Conservation (phyloP, 2,113 vertebrate genomes). For the Paratilapia polleni region DNA sequence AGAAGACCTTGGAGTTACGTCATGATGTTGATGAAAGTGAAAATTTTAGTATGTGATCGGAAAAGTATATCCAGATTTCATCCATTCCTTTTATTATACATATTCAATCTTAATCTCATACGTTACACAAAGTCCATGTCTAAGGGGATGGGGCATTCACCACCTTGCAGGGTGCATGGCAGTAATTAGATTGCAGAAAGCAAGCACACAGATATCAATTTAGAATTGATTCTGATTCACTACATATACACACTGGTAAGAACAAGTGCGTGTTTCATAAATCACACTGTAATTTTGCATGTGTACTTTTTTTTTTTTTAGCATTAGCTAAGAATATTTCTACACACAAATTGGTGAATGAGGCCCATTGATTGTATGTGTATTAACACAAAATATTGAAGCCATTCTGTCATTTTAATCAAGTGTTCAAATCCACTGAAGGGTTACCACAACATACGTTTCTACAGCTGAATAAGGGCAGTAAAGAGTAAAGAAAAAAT, state of each 20-base stretch:
- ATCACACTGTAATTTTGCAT: background rate
- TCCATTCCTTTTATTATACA: background rate
- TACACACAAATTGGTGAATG: background rate
- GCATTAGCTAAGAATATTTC: too few species aligned
- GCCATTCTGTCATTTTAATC: background rate
- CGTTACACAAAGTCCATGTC: too few species aligned
- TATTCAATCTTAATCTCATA: too few species aligned
- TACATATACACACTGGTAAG: background rate
- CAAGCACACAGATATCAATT: background rate
- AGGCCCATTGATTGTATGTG: background rate
- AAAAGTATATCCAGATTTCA: background rate
- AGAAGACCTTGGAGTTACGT: background rate
- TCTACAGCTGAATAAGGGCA: background rate
- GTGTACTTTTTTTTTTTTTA: background rate
- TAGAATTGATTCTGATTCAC: background rate
- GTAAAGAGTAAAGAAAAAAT: background rate
- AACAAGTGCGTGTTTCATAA: background rate
- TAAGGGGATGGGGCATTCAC: too few species aligned
- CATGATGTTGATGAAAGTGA: background rate
- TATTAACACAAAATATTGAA: background rate
- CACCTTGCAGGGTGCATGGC: background rate
- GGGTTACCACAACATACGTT: background rate
- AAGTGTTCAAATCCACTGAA: background rate
- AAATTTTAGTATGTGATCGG: too few species aligned
- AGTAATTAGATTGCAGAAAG: background rate